phyloP scores from a whole-genome alignment of 2,888 invertebrate species.

The Nudaria mundana region DNA sequence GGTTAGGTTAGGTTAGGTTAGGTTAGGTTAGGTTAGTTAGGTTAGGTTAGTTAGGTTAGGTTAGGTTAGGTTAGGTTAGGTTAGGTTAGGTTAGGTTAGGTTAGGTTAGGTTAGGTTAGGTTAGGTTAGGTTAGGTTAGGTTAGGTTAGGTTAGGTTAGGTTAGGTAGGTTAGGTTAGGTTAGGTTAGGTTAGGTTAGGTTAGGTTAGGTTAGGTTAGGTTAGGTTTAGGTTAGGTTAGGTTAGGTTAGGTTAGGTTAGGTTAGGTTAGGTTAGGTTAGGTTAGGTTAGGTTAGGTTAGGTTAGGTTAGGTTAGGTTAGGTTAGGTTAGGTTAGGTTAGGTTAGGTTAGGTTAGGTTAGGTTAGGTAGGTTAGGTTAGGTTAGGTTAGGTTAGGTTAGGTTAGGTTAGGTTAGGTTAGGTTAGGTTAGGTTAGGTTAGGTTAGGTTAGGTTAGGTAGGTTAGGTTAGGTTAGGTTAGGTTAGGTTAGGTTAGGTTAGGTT shows the following conservation, averaged over 20 bases:
- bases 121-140: constrained; percentile 23
- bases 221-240: constrained; percentile 24
- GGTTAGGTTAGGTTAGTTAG: constrained; percentile 3
- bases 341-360: constrained; percentile 21
- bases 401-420: constrained; percentile 19
- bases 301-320: constrained; percentile 23
- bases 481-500: constrained; percentile 20
- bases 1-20: constrained; percentile 5
- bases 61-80: constrained; percentile 13
- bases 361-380: constrained; percentile 19
- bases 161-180: constrained; percentile 20
- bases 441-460: constrained; percentile 12
- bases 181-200: constrained; percentile 22
- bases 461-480: constrained; percentile 19
- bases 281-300: constrained; percentile 23
- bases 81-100: constrained; percentile 21
- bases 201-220: constrained; percentile 25
- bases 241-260: constrained; percentile 26
- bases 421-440: constrained; percentile 14
- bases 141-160: constrained; percentile 22
- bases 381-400: constrained; percentile 21
- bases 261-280: constrained; percentile 25
- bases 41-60: constrained; percentile 10
- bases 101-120: constrained; percentile 21
- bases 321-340: constrained; percentile 15